Conservation (phyloP, 1,140 invertebrate species). For the Trypoxylus dichotomus region DNA sequence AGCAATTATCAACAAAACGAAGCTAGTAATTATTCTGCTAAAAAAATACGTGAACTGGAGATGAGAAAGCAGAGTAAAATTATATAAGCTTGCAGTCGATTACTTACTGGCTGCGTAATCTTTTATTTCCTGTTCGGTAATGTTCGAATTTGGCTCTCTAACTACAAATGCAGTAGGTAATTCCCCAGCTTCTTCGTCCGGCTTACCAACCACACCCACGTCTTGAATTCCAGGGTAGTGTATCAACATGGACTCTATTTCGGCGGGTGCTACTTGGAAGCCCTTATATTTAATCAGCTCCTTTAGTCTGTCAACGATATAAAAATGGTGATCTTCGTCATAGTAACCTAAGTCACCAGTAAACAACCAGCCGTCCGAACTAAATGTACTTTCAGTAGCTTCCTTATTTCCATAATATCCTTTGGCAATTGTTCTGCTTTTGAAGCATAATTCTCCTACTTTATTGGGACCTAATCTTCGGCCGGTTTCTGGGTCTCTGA, state of each 20-base stretch:
- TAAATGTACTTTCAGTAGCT: constrained; percentile 70
- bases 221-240: constrained; percentile 62
- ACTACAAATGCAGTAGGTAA: constrained; percentile 72
- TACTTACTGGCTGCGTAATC: constrained; percentile 55
- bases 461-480: constrained; percentile 61
- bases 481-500: constrained; percentile 64
- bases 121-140: constrained; percentile 56
- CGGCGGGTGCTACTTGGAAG: constrained; percentile 64
- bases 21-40: too few relatives aligned
- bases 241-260: constrained; percentile 71
- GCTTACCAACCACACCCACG: constrained; percentile 71
- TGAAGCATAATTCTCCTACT: constrained; percentile 71
- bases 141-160: constrained; percentile 51
- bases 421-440: constrained; percentile 63
- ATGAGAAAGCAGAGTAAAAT: too few relatives aligned
- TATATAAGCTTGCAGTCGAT: too few relatives aligned
- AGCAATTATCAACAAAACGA: too few relatives aligned
- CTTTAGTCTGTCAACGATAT: constrained; percentile 82
- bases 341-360: constrained; percentile 83
- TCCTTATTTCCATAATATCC: constrained; percentile 69
- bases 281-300: constrained; percentile 88
- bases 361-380: constrained; percentile 73
- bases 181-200: constrained; percentile 68
- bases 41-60: too few relatives aligned
- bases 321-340: constrained; percentile 72